Evolutionary conservation across 2,888 invertebrate species (phyloP).

Genomic region (Hypolimnas misippus): DNA sequence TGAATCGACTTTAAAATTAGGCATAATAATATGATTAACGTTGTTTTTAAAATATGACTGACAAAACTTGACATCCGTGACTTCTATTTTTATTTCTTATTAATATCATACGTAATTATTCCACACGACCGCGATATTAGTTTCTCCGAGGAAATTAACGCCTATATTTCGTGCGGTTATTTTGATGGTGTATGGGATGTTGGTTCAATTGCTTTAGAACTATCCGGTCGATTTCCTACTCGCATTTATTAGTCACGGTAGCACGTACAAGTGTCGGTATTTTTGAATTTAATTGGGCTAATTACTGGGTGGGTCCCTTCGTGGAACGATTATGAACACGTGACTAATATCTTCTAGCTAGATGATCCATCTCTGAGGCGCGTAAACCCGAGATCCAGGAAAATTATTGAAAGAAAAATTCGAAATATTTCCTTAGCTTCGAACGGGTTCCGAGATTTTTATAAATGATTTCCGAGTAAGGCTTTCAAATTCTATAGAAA

Average conservation of each 20-base stretch:
- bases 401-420: conserved; percentile 32
- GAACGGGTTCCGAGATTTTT: conserved; percentile 29
- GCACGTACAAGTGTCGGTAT: conserved; percentile 38
- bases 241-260: conserved; percentile 45
- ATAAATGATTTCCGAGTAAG: conserved; percentile 28
- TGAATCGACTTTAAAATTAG: conserved; percentile 76
- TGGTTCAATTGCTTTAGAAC: conserved; percentile 43
- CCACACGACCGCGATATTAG: conserved; percentile 41
- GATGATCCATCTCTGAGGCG: conserved; percentile 14
- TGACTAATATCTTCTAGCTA: conserved; percentile 35
- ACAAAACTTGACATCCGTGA: conserved; percentile 72
- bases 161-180: conserved; percentile 50
- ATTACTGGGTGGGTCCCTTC: conserved; percentile 70
- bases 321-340: conserved; percentile 49
- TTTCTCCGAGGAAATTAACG: conserved; percentile 51
- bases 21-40: conserved; percentile 75
- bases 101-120: conserved; percentile 49
- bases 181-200: conserved; percentile 44
- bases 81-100: conserved; percentile 49
- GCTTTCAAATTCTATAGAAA: conserved; percentile 22
- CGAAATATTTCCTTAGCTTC: conserved; percentile 30
- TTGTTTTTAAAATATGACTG: conserved; percentile 73
- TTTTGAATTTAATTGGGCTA: conserved; percentile 65
- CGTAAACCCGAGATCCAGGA: conserved; percentile 37
- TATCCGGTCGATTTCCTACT: conserved; percentile 40